Conservation (phyloP, 2,888 invertebrate genomes). For the Drosophila pseudotakahashii region DNA sequence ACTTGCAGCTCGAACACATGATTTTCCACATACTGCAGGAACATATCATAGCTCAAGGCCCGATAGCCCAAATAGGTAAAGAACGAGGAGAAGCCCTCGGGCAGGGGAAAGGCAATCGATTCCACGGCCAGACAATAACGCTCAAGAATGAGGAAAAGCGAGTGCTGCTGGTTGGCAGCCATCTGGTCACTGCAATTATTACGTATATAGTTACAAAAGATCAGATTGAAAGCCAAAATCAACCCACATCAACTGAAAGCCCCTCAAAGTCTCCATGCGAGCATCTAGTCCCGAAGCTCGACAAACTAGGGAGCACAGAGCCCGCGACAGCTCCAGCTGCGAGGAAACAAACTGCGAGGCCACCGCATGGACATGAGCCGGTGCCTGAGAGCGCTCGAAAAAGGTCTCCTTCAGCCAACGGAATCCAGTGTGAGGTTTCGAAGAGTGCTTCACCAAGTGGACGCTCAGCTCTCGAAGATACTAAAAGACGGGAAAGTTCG, state of each 20-base stretch:
- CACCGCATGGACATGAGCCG: conserved; percentile 91
- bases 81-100: conserved; percentile 95
- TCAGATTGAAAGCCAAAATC: neutral
- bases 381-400: conserved; percentile 86
- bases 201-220: neutral
- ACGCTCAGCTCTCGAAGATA: conserved; percentile 94
- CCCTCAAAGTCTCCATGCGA: conserved; percentile 89
- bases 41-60: conserved; percentile 90
- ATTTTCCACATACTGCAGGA: conserved; percentile 92
- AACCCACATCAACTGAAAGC: conserved; percentile 91
- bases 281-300: conserved; percentile 89
- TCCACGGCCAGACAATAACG: conserved; percentile 92
- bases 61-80: conserved; percentile 94
- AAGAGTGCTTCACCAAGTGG: conserved; percentile 89
- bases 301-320: conserved; percentile 90
- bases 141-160: conserved; percentile 91
- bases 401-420: conserved; percentile 84
- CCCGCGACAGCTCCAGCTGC: conserved; percentile 91
- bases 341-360: conserved; percentile 92
- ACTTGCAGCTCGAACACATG: conserved; percentile 94
- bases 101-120: conserved; percentile 92
- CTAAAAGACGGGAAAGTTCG: conserved; percentile 82
- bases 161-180: conserved; percentile 88
- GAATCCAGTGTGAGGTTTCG: conserved; percentile 84
- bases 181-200: conserved; percentile 89